Percentiles rank a stretch among this genome's conserved stretches.
phyloP scores from a whole-genome alignment of 2,113 vertebrate genomes.

The Xiphias gladius region DNA sequence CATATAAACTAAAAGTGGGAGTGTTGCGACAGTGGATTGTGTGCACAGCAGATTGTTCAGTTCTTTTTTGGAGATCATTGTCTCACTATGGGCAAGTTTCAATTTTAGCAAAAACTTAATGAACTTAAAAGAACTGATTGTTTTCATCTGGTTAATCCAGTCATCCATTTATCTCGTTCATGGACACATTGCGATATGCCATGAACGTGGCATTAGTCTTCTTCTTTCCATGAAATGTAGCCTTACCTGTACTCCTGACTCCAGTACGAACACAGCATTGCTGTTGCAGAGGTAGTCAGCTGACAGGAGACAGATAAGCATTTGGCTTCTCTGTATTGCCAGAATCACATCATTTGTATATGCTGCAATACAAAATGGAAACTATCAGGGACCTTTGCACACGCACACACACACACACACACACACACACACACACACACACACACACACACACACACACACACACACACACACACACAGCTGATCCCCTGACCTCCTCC shows the following conservation, averaged over 20 bases:
- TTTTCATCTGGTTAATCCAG: no score
- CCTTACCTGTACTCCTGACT: conserved; percentile 86
- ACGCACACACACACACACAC: background rate
- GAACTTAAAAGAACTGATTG: no score
- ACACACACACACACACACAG: background rate
- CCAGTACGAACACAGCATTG: conserved; percentile 88
- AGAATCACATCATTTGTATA: conserved; percentile 89
- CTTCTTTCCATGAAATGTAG: background rate
- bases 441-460: background rate
- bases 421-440: background rate
- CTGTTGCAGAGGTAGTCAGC: conserved; percentile 84
- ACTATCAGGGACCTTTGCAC: background rate
- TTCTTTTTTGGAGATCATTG: no score
- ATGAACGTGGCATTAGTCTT: background rate
- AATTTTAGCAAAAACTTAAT: no score
- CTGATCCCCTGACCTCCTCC: conserved; percentile 88
- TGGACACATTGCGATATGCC: background rate
- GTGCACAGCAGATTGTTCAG: no score
- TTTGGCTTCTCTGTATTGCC: conserved; percentile 86
- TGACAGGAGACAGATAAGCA: conserved; percentile 89
- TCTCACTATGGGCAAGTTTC: no score
- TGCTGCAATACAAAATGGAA: conserved; percentile 74
- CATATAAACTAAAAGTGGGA: no score
- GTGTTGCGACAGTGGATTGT: no score
- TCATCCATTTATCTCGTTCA: no score